Evolutionary conservation across 2,113 vertebrate species (phyloP).

Genomic region (Brachyhypopomus occidentalis): DNA sequence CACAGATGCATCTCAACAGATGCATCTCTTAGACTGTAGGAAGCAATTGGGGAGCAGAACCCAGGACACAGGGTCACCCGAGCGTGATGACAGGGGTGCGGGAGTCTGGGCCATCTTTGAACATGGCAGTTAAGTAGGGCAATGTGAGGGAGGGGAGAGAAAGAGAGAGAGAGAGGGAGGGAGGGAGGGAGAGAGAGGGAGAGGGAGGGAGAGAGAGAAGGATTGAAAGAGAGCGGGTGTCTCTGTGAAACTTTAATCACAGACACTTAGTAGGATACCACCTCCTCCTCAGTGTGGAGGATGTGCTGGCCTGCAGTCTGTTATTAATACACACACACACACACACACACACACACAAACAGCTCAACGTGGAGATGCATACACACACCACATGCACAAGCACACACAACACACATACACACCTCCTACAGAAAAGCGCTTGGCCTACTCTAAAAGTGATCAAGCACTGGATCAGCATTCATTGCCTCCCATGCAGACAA

Average conservation of each 20-base stretch:
- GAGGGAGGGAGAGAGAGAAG: slow-evolving; percentile 26
- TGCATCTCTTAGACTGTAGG: too few relatives aligned
- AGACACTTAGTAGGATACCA: slow-evolving; percentile 44
- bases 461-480: slow-evolving; percentile 10
- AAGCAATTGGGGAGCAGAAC: not conserved
- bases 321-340: slow-evolving; percentile 43
- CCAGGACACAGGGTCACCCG: not conserved
- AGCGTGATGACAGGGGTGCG: not conserved
- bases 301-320: slow-evolving; percentile 34
- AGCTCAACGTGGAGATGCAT: not conserved
- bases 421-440: slow-evolving; percentile 25
- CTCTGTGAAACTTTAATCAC: slow-evolving; percentile 52
- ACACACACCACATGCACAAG: not conserved
- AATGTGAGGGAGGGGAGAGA: not conserved
- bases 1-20: too few relatives aligned
- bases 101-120: not conserved
- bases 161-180: not conserved
- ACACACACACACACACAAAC: slow-evolving; percentile 14
- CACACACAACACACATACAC: not conserved
- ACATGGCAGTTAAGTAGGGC: not conserved
- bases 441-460: not conserved
- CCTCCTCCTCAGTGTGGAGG: slow-evolving; percentile 44
- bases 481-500: not conserved
- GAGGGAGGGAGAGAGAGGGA: slow-evolving; percentile 19
- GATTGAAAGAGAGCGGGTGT: not conserved